These are phyloP conservation scores for Nephrotoma guestfalica DNA, from an alignment of 2,888 invertebrate genomes.

Conservation along the genomic window DNA sequence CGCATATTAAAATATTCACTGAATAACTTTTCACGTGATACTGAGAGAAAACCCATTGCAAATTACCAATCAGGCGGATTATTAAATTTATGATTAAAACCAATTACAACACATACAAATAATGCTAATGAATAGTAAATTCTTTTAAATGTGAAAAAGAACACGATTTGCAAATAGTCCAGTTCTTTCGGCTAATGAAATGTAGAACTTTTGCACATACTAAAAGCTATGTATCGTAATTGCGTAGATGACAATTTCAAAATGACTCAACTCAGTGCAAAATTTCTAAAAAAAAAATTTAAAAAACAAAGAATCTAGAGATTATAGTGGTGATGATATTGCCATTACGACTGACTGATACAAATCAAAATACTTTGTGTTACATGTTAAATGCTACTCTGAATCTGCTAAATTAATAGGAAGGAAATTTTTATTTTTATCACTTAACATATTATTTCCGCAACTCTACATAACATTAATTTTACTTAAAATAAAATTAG, in stretches of 20 bases:
- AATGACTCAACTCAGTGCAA: neutral
- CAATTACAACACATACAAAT: neutral
- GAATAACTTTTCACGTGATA: no score
- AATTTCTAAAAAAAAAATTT: neutral
- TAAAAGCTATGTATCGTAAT: neutral
- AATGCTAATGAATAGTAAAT: neutral
- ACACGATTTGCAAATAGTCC: neutral
- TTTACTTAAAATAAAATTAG: neutral
- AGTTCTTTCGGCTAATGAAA: neutral
- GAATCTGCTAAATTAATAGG: neutral
- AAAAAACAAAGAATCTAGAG: neutral
- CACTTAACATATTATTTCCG: neutral
- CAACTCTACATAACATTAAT: neutral
- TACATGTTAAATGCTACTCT: neutral
- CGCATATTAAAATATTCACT: no score
- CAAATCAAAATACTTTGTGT: neutral
- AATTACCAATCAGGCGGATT: no score
- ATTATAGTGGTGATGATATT: neutral
- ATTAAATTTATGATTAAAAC: no score
- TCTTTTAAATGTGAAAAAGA: neutral
- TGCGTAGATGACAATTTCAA: neutral
- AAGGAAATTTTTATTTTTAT: slow-evolving; percentile 2
- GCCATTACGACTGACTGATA: neutral
- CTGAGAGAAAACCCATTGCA: no score
- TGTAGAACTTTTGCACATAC: neutral